These are phyloP conservation scores for Oncorhynchus kisutch DNA, from an alignment of 2,113 vertebrate species.

Conservation along the genomic window DNA sequence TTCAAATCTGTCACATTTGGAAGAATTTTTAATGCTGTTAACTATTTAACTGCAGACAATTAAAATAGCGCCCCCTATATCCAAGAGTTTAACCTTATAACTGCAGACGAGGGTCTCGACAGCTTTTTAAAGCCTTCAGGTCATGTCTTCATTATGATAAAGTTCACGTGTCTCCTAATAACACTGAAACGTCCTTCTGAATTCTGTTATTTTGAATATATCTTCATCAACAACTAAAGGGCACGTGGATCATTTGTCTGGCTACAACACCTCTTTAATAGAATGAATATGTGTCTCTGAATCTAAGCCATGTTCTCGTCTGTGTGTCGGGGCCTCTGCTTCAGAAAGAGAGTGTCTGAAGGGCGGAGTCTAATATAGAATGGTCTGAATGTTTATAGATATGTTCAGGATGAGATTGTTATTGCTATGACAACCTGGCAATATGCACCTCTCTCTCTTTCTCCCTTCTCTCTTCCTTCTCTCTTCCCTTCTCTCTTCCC, in stretches of 20 bases:
- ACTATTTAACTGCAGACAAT: no score
- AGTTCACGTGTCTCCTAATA: background rate
- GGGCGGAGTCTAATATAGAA: background rate
- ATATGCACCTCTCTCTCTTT: background rate
- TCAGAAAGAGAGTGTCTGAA: background rate
- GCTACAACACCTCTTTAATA: background rate
- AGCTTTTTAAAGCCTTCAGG: background rate
- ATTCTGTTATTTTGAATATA: background rate
- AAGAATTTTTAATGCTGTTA: slow-evolving; percentile 24
- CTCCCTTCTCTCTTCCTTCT: no score
- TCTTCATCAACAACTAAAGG: background rate
- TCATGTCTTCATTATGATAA: background rate
- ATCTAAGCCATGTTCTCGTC: background rate
- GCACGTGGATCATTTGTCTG: background rate
- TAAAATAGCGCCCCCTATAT: no score
- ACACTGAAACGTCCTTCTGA: background rate
- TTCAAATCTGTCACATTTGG: slow-evolving; percentile 28
- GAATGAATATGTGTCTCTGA: background rate
- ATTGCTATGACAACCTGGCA: background rate
- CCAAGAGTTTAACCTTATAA: no score
- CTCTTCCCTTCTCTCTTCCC: no score
- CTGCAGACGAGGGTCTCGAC: background rate
- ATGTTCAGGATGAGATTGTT: background rate
- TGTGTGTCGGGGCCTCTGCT: background rate
- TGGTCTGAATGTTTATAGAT: background rate